Base-by-base conservation (phyloP, 2,888 invertebrate species). In the Agrotis clavis region DNA sequence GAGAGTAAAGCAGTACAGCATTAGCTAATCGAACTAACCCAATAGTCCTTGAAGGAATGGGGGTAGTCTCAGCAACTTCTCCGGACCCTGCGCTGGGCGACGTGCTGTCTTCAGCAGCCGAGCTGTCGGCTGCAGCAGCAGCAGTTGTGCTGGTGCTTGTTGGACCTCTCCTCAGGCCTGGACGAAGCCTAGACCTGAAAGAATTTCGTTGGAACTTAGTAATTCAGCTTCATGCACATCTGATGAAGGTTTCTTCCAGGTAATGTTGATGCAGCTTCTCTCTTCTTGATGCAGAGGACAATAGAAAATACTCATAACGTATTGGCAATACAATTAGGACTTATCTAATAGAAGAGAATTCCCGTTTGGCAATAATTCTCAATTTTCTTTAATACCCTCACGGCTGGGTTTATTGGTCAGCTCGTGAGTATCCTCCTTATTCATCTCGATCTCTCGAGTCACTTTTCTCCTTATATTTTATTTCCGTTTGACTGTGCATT, bases 151-250 rank as follows among this genome's bases (percentile, higher is more conserved):
- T 90, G 1, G 92, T 91, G 4, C 92, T 90, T 0, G 92, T 87
- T 21, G 89, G 86, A 54, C 89, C 86, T 71, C 92, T 89, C 76
- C 94, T 92, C 75, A 94, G 80, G 14, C 92, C 92, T 30, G 97
- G 97, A 54, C 97, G 95, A 7, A 96, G 95, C 77, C 97, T 95
- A 19, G 95, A 89, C 86, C 96, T 96, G 86, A 4, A 65, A 80
- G 13, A 35, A 50, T 16, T 25, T 6, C 41, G 50, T 4, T 21
- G 64, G 2, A 7, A 25, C 3, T 35, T 64, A 48, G 25, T 76
- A 13, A 63, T 30, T 13, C 9, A 6, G 18, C 51, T 47, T 47
- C 2, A 53, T 19, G 19, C 18, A 45, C 18, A 47, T 19, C 30
- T 45, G 19, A 18, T 16, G 16, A 51, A 21, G 14, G 30, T 14